Evolutionary conservation across 2,888 invertebrate species (phyloP), one percentile per base, ranked within the genome.

Genomic region (Lasioglossum marginatum): DNA sequence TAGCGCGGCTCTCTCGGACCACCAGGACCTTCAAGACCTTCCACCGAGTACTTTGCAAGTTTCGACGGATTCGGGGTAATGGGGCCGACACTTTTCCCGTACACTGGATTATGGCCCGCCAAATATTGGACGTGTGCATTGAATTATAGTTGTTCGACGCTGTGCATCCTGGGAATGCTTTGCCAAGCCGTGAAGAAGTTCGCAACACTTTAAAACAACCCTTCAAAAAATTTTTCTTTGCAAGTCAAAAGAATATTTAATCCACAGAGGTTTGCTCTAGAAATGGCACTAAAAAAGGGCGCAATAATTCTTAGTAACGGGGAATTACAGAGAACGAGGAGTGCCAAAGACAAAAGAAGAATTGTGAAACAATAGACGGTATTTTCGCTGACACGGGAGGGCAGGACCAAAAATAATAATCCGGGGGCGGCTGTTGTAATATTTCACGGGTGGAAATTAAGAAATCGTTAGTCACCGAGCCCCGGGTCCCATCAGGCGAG

Each of bases 31-130:
- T 27, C 60, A 60, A 27, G 63, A 16, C 31, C 31, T 63, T 60
- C 60, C n/a, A 14, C 37, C 70, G 23, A 57, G 75, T 73, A 68
- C 73, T 83, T 73, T 77, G 66, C 77, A 76, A 83, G 75, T 83
- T 83, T 43, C 70, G 75, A 82, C 71, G 12, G 71, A 73, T 76
- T 71, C 60, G 31, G 75, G 83, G 57, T 82, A 83, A 83, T 83
- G 63, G 71, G 19, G 63, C 31, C 45, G 45, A 66, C 66, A 66
- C 34, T 66, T 77, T 66, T 45, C 77, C 19, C 27, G 68, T 70
- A 52, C 31, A 31, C 16, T 4, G 37, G 70, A 70, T 31, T 31
- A 71, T 14, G 23, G 10, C 5, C 52, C 45, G 37, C 45, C 4
- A 66, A 77, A 31, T 66, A 34, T 31, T 63, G 10, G 23, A 12